Evolutionary conservation across 1,140 invertebrate genomes (phyloP).

Genomic region (Melitaea cinxia): DNA sequence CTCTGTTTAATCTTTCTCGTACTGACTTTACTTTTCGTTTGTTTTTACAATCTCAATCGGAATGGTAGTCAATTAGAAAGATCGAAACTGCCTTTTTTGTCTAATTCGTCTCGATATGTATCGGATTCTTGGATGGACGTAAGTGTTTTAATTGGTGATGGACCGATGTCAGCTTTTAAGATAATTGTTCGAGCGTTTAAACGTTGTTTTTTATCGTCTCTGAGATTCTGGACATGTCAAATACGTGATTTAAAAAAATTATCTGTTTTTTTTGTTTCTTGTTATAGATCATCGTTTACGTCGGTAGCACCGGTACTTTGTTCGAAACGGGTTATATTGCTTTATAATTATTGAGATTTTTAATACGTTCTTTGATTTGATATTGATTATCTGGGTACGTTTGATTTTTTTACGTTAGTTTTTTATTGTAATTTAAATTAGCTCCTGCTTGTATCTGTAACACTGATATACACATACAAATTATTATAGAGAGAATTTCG

Average conservation of each 20-base stretch:
- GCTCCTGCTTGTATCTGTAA: no score
- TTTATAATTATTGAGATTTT: neutral
- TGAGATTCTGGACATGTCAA: constrained; percentile 18
- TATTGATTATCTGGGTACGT: neutral
- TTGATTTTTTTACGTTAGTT: neutral
- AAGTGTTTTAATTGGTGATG: constrained; percentile 41
- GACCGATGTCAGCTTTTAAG: constrained; percentile 39
- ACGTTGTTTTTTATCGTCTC: constrained; percentile 14
- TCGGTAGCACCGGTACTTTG: constrained; percentile 13
- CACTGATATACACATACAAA: no score
- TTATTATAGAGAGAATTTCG: no score
- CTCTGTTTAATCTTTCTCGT: constrained; percentile 67
- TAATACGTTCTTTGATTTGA: neutral
- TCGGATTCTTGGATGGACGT: constrained; percentile 34
- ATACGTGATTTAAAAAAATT: constrained; percentile 13
- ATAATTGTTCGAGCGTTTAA: constrained; percentile 33
- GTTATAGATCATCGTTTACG: neutral
- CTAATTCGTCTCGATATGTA: constrained; percentile 45
- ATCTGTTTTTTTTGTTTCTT: no score
- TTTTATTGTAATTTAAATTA: neutral
- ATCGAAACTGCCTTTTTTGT: constrained; percentile 44
- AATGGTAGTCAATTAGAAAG: constrained; percentile 37
- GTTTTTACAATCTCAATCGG: constrained; percentile 41
- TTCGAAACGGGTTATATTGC: neutral
- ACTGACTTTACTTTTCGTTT: constrained; percentile 46